Conservation (phyloP, 2,113 vertebrate genomes). For the Perca fluviatilis region DNA sequence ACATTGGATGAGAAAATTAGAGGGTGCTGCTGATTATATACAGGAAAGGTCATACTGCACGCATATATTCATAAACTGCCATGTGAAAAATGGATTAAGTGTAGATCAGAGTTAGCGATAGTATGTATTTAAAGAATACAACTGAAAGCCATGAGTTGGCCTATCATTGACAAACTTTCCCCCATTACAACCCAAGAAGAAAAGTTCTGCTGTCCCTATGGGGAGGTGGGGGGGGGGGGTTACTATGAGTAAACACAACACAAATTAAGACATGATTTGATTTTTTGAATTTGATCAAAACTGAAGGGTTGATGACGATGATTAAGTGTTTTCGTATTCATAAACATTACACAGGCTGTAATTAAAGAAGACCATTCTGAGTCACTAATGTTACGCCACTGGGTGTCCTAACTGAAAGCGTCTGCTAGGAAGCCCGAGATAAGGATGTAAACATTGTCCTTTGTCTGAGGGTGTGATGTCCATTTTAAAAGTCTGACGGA, state of each 20-base stretch:
- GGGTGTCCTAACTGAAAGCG: neutral
- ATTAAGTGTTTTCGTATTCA: neutral
- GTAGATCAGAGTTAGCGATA: fast-evolving
- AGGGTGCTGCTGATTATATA: neutral
- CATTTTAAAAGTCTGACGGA: neutral
- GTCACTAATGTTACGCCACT: neutral
- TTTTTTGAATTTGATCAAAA: neutral
- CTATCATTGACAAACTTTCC: neutral
- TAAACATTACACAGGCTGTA: neutral
- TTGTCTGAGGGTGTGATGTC: neutral
- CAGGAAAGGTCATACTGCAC: neutral
- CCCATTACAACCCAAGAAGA: neutral
- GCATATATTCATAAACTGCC: neutral
- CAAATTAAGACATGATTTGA: neutral
- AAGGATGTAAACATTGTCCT: neutral
- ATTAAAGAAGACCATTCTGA: neutral
- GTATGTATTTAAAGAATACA: neutral
- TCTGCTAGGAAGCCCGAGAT: neutral
- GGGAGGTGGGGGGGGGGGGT: too few species aligned
- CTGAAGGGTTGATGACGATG: neutral
- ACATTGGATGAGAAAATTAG: neutral
- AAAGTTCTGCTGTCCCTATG: neutral
- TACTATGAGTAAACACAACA: too few species aligned
- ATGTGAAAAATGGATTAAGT: neutral
- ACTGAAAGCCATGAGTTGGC: neutral